Percentiles rank a stretch among this genome's conserved stretches.
These are phyloP conservation scores for Eulemur rubriventer DNA, from an alignment of 2,797 vertebrate genomes.

Conservation along the genomic window DNA sequence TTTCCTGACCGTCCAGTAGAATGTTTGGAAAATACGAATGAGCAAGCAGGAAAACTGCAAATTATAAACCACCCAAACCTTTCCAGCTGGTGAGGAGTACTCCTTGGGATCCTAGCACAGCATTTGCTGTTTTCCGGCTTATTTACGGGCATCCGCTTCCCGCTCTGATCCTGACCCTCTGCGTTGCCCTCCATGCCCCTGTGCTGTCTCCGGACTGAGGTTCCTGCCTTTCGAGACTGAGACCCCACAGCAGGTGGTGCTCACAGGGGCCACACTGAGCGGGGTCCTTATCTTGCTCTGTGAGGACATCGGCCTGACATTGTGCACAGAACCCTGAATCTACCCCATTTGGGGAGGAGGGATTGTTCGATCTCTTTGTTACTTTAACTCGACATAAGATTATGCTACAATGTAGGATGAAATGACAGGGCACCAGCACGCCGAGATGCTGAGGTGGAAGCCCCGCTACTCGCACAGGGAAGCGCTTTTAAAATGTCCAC, in stretches of 20 bases:
- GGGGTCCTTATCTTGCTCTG: not conserved
- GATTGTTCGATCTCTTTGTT: fast-evolving
- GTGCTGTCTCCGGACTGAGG: not conserved
- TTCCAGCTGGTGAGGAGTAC: fast-evolving
- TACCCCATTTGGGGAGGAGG: fast-evolving
- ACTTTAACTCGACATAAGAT: not conserved
- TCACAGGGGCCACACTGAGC: fast-evolving
- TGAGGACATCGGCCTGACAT: not conserved
- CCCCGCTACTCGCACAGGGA: fast-evolving
- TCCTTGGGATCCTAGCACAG: fast-evolving
- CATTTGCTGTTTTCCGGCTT: fast-evolving
- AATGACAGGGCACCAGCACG: fast-evolving
- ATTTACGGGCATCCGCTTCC: fast-evolving
- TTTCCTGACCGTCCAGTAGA: not conserved
- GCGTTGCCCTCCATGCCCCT: fast-evolving
- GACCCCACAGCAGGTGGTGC: fast-evolving
- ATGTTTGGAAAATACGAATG: not conserved
- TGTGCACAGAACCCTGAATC: too few relatives aligned
- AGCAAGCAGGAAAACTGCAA: not conserved
- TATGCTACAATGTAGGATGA: too few relatives aligned
- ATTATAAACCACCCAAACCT: fast-evolving
- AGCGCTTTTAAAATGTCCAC: fast-evolving
- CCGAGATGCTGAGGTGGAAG: fast-evolving
- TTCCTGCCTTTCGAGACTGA: not conserved
- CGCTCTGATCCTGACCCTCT: not conserved